Conservation (phyloP, 2,797 vertebrate genomes). For the Mastacembelus armatus region DNA sequence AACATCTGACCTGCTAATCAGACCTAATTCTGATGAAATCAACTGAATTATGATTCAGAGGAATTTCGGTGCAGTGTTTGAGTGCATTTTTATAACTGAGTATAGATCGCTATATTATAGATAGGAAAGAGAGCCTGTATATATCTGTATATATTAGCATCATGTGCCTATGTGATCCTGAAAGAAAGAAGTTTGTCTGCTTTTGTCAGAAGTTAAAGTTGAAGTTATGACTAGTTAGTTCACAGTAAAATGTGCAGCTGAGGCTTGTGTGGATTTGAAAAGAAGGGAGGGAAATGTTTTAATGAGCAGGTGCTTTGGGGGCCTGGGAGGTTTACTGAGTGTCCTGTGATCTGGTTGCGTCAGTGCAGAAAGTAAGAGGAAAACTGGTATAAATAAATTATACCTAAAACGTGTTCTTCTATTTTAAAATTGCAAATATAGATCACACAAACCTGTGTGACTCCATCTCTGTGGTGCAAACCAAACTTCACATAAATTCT, state of each 20-base stretch:
- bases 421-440: conserved; percentile 9
- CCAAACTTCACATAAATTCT: conserved; percentile 13
- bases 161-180: too few species aligned
- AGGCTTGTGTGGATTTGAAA: conserved; percentile 9
- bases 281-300: conserved; percentile 12
- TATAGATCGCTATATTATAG: too few species aligned
- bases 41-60: background rate
- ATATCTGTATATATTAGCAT: too few species aligned
- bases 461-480: background rate
- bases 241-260: conserved; percentile 21
- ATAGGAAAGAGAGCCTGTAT: too few species aligned
- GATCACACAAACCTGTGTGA: background rate
- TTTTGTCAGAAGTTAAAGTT: background rate
- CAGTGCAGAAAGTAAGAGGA: conserved; percentile 14
- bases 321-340: conserved; percentile 18
- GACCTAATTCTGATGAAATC: conserved; percentile 12
- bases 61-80: background rate
- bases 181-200: too few species aligned
- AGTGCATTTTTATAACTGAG: too few species aligned
- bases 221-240: background rate
- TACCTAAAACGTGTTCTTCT: conserved; percentile 10
- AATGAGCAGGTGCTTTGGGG: conserved; percentile 40
- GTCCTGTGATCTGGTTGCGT: conserved; percentile 50
- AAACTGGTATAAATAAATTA: conserved; percentile 8
- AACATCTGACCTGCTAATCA: conserved; percentile 10